Percentiles rank a stretch among this genome's conserved stretches.
Conservation (phyloP, 2,888 invertebrate genomes). For the Himalopsyche kuldschensis region DNA sequence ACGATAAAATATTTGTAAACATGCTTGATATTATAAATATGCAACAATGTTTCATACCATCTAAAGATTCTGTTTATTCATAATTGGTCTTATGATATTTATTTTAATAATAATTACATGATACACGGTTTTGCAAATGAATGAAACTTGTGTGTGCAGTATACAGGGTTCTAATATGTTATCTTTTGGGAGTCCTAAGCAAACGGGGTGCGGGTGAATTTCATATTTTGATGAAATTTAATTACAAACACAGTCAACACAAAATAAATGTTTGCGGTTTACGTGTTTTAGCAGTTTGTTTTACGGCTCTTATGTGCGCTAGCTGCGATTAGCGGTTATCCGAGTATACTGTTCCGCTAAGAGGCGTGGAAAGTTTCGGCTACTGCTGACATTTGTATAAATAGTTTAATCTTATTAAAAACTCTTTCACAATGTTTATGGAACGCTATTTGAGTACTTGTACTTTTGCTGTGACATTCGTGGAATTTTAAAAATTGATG, state of each 20-base stretch:
- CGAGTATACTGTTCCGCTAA: background rate
- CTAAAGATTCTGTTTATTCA: too few species aligned
- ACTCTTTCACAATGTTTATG: too few species aligned
- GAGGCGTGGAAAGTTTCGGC: background rate
- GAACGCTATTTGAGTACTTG: too few species aligned
- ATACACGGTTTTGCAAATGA: background rate
- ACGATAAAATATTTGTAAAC: too few species aligned
- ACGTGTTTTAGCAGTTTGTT: conserved; percentile 25
- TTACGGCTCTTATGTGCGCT: conserved; percentile 2
- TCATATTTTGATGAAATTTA: conserved; percentile 32
- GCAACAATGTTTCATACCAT: too few species aligned
- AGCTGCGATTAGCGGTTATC: background rate
- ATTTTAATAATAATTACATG: background rate
- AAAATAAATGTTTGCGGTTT: conserved; percentile 14
- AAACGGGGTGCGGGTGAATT: conserved; percentile 14
- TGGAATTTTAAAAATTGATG: too few species aligned
- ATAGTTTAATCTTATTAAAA: background rate
- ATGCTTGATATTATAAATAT: too few species aligned
- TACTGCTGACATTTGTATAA: background rate
- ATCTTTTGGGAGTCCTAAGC: conserved; percentile 24
- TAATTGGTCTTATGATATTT: background rate
- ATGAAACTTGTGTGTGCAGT: background rate
- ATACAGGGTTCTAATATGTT: conserved; percentile 16
- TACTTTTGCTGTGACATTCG: too few species aligned
- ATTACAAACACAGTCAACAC: conserved; percentile 26